phyloP scores from a whole-genome alignment of 2,888 invertebrate genomes.

The Plebejus anna region DNA sequence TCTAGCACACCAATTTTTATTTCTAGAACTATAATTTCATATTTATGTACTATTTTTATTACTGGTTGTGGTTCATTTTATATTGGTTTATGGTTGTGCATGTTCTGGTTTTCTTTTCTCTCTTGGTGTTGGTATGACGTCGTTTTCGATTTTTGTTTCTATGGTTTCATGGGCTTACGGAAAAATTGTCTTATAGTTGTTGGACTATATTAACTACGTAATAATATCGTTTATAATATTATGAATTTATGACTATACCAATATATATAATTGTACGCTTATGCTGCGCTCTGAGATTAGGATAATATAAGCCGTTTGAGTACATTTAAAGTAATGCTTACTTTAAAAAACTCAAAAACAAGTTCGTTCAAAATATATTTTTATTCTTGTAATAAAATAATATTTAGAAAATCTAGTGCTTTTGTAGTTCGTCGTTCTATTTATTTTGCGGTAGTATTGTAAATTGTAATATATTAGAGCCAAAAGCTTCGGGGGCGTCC shows the following conservation, averaged over 20 bases:
- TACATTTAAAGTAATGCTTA: not conserved
- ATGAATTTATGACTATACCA: not conserved
- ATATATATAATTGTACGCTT: constrained; percentile 14
- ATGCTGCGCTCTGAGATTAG: not conserved
- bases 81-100: constrained; percentile 42
- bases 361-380: too few species aligned
- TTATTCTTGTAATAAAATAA: not conserved
- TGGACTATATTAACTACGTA: not conserved
- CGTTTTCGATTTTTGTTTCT: constrained; percentile 43
- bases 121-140: constrained; percentile 76
- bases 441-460: constrained; percentile 5
- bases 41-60: constrained; percentile 45
- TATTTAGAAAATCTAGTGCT: constrained; percentile 4
- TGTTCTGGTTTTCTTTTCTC: constrained; percentile 37
- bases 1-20: constrained; percentile 59
- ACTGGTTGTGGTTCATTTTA: constrained; percentile 51
- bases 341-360: too few species aligned
- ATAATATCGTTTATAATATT: not conserved
- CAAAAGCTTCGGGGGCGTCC: not conserved
- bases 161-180: constrained; percentile 22
- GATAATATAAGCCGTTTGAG: not conserved
- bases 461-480: not conserved
- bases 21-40: constrained; percentile 51
- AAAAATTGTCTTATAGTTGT: constrained; percentile 19
- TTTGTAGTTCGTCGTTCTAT: constrained; percentile 3